Evolutionary conservation across 2,797 vertebrate species (phyloP).

Genomic region (Melanotaenia pygmaea): DNA sequence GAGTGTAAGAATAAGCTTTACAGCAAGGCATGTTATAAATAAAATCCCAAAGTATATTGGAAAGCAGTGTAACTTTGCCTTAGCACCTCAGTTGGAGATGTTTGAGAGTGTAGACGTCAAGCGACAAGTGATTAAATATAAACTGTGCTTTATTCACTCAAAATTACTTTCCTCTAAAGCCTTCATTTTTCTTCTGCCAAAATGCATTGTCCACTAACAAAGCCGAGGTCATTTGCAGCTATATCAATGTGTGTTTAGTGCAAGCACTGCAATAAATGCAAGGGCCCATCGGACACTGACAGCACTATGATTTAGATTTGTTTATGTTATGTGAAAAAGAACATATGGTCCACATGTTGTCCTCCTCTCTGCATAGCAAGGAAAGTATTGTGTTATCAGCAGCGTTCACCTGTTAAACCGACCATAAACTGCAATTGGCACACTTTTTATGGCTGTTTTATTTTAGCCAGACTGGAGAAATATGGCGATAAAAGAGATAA

Average conservation of each 20-base stretch:
- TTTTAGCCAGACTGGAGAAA: conserved; percentile 55
- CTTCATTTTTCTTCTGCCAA: background rate
- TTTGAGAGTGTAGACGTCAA: conserved; percentile 17
- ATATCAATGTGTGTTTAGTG: conserved; percentile 33
- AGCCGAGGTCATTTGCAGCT: conserved; percentile 10
- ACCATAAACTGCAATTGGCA: conserved; percentile 65
- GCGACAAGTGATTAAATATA: conserved; percentile 3
- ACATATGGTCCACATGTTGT: conserved; percentile 49
- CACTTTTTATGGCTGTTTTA: conserved; percentile 67
- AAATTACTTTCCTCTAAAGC: background rate
- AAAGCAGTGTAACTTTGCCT: conserved; percentile 55
- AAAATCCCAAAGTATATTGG: conserved; percentile 63
- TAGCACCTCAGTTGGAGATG: conserved; percentile 28
- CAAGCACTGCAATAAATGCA: conserved; percentile 37
- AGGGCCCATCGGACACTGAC: conserved; percentile 40
- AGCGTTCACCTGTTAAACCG: conserved; percentile 61
- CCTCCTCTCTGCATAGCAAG: conserved; percentile 25
- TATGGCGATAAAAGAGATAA: conserved; percentile 72
- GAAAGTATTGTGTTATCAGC: conserved; percentile 67
- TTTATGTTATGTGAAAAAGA: conserved; percentile 39
- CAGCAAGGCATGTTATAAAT: conserved; percentile 67
- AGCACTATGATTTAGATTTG: conserved; percentile 43
- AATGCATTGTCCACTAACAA: background rate
- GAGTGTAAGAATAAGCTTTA: conserved; percentile 61
- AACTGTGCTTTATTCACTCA: background rate